phyloP scores from a whole-genome alignment of 1,140 invertebrate genomes.

The Ostrea edulis region DNA sequence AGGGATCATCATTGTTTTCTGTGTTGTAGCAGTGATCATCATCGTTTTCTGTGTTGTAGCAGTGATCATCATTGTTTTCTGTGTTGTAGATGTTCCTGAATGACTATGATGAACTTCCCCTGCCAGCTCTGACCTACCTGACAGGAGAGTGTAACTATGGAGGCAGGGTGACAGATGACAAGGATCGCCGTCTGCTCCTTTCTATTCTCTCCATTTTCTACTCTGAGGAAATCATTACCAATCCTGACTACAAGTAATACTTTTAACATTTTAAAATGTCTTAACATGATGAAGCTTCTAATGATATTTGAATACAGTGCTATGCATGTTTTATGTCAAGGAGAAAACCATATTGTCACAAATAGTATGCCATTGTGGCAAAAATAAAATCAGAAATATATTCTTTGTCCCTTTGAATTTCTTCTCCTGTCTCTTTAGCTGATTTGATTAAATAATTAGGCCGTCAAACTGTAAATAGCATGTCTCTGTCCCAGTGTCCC shows the following conservation, averaged over 20 bases:
- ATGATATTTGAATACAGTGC: neutral
- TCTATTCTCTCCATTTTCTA: slow-evolving; percentile 77
- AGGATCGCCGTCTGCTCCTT: slow-evolving; percentile 75
- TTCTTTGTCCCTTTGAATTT: no score
- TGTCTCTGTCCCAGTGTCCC: no score
- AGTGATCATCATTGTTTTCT: neutral
- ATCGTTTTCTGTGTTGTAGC: no score
- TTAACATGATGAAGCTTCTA: neutral
- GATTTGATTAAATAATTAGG: no score
- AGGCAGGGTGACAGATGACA: slow-evolving; percentile 79
- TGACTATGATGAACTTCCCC: slow-evolving; percentile 79
- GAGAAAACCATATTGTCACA: no score
- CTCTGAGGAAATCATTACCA: slow-evolving; percentile 70
- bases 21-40: no score
- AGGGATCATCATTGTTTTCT: no score
- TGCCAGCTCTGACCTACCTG: slow-evolving; percentile 78
- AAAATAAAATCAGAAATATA: no score
- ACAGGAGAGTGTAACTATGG: slow-evolving; percentile 98
- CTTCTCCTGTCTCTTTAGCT: no score
- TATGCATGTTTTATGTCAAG: no score
- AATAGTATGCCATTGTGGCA: no score
- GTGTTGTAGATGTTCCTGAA: slow-evolving; percentile 78
- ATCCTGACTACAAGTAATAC: slow-evolving; percentile 78
- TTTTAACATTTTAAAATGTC: neutral
- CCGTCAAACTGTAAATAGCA: neutral